Evolutionary conservation across 2,888 invertebrate genomes (phyloP).

Genomic region (Sminthurinus aureus): DNA sequence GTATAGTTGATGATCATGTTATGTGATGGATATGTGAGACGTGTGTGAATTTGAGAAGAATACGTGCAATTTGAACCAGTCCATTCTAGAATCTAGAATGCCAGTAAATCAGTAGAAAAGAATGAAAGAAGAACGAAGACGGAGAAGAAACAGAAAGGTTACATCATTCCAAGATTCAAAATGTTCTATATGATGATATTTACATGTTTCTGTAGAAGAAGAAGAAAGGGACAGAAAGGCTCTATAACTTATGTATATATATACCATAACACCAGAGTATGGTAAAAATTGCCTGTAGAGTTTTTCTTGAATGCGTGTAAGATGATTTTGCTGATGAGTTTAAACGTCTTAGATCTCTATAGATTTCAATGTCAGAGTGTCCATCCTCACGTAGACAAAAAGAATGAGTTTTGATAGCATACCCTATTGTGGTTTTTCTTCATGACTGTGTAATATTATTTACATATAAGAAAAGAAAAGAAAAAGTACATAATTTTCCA

Average conservation of each 20-base stretch:
- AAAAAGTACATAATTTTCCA: neutral
- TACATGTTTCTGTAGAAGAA: neutral
- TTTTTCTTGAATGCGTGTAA: neutral
- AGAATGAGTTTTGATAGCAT: neutral
- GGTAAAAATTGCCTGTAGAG: no score
- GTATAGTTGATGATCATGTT: neutral
- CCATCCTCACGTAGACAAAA: neutral
- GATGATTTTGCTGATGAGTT: neutral
- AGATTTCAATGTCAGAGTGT: neutral
- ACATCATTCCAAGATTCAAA: neutral
- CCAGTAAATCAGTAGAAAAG: neutral
- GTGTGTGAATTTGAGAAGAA: conserved; percentile 16
- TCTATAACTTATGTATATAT: neutral
- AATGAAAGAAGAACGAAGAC: no score
- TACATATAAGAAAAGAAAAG: neutral
- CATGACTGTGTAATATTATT: neutral
- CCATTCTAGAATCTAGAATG: no score
- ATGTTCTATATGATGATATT: neutral
- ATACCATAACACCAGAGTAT: no score
- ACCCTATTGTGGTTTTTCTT: neutral
- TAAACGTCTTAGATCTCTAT: neutral
- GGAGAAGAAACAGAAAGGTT: neutral
- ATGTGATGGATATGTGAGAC: neutral
- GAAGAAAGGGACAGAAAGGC: neutral
- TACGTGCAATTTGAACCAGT: conserved; percentile 19